Evolutionary conservation across 1,140 invertebrate genomes (phyloP).

Genomic region (Hyles vespertilio): DNA sequence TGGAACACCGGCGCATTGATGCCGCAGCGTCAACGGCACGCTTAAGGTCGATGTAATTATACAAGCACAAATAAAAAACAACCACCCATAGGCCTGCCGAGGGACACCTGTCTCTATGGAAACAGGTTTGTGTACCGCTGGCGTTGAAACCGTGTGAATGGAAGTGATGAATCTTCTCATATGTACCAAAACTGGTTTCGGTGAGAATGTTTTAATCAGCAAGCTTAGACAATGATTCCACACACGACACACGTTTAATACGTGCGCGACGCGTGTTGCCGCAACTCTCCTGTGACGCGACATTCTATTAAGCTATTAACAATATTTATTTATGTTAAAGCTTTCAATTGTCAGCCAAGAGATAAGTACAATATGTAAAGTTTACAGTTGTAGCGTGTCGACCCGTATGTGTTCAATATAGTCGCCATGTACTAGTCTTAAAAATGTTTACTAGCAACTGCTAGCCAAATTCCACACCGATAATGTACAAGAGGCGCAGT

Average conservation of each 20-base stretch:
- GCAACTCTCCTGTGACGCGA: too few relatives aligned
- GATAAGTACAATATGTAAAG: too few relatives aligned
- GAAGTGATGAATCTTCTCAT: conserved; percentile 55
- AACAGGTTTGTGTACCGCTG: conserved; percentile 48
- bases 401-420: too few relatives aligned
- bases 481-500: too few relatives aligned
- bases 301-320: too few relatives aligned
- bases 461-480: too few relatives aligned
- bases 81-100: conserved; percentile 19
- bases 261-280: not conserved
- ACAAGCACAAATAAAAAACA: conserved; percentile 29
- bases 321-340: too few relatives aligned
- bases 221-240: conserved; percentile 14
- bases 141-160: conserved; percentile 54
- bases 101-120: conserved; percentile 52
- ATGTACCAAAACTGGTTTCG: conserved; percentile 43
- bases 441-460: too few relatives aligned
- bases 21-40: conserved; percentile 14
- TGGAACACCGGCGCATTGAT: conserved; percentile 7
- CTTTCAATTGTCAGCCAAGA: too few relatives aligned
- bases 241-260: not conserved
- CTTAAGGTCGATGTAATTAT: conserved; percentile 28
- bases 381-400: too few relatives aligned
- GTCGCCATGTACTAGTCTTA: too few relatives aligned
- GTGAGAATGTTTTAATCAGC: conserved; percentile 32